Conservation (phyloP, 2,888 invertebrate species). For the Adelphocoris suturalis region DNA sequence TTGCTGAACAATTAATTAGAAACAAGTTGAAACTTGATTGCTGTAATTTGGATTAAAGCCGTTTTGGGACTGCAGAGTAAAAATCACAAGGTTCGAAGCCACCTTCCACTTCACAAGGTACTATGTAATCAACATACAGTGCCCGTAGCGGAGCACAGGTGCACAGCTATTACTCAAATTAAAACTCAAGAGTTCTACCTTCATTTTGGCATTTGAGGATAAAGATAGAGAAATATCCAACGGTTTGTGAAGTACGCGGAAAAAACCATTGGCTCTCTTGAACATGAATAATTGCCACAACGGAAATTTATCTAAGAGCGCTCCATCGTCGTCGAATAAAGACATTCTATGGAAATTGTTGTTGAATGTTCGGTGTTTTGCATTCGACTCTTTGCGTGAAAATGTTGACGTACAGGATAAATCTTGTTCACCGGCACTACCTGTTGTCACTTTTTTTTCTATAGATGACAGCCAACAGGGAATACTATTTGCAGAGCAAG, state of each 20-base stretch:
- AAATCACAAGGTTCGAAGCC: too few relatives aligned
- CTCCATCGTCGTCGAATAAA: neutral
- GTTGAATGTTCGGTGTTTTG: conserved; percentile 1
- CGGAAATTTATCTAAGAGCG: neutral
- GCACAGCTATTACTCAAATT: too few relatives aligned
- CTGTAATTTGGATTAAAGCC: too few relatives aligned
- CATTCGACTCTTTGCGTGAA: conserved; percentile 8
- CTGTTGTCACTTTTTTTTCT: neutral
- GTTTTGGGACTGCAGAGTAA: too few relatives aligned
- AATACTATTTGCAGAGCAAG: neutral
- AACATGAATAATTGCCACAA: neutral
- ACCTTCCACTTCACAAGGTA: too few relatives aligned
- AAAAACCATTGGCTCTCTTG: neutral
- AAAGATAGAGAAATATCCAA: neutral
- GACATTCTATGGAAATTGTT: conserved; percentile 11
- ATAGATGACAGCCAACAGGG: neutral
- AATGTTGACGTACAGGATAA: conserved; percentile 4
- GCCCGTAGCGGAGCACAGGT: too few relatives aligned
- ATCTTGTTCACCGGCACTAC: neutral
- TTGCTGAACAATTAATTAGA: too few relatives aligned
- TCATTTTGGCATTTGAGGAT: too few relatives aligned
- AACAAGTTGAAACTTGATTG: too few relatives aligned
- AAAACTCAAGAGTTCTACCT: too few relatives aligned
- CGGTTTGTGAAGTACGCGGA: neutral
- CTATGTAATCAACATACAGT: too few relatives aligned